Base-by-base conservation (phyloP, 2,888 invertebrate species). In the Dicyrtomina minuta region DNA sequence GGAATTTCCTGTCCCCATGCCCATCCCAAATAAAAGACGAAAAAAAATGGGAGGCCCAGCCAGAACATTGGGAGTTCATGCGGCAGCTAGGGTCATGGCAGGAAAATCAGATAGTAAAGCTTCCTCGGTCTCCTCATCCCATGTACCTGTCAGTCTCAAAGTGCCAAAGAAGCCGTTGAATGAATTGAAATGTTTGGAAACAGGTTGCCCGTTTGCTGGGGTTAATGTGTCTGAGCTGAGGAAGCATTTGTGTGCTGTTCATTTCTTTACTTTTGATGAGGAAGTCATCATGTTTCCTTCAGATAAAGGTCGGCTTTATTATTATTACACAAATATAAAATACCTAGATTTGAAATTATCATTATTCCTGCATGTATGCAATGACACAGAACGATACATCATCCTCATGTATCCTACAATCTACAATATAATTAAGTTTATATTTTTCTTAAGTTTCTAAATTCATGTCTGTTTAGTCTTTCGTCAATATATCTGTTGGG, bases 121-220 rank as follows among this genome's bases (percentile, higher is more conserved):
- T 24, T 27, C n/a, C 68, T 20, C 8, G 20, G 12, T 49, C 24
- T 53, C 27, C 51, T 10, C 10, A 60, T 33, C 33, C 33, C 33
- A 3, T 33, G 33, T 8, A 33, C 8, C 33, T n/a, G n/a, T n/a
- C 3, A 33, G 33, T 33, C 8, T 33, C 2, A 56, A 55, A 51
- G 10, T 39, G 4, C 13, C 22, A 13, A 68, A 64, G n/a, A 53
- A 59, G 59, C 55, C 61, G 15, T 20, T 41, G 43, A 68, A 69
- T 13, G 77, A 76, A 41, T 46, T 76, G 4, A 76, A 70, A 59
- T 77, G 77, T 44, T 33, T 75, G 59, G 77, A 77, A 59, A n/a
- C 59, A 2, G 73, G 66, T 10, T 77, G 77, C 53, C 5, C 10
- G 10, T 69, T 59, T n/a, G 56, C 64, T 15, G 61, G 72, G 10